phyloP scores from a whole-genome alignment of 2,888 invertebrate species.

The Chrysina gloriosa region DNA sequence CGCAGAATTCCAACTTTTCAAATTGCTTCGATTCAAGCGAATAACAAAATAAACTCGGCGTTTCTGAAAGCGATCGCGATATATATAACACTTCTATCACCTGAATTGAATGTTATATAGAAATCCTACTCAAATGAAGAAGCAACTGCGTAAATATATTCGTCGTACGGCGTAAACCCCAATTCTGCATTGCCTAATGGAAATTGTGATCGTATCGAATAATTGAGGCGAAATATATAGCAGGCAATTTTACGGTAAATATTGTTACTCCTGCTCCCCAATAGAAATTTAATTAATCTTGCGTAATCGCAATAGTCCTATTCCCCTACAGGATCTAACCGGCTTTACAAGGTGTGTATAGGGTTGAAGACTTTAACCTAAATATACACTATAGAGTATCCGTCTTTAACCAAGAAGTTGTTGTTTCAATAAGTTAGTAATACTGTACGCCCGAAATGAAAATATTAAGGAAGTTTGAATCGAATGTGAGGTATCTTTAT shows the following conservation, averaged over 20 bases:
- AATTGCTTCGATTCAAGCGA: no score
- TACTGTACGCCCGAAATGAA: no score
- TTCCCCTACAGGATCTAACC: not conserved
- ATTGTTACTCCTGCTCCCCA: not conserved
- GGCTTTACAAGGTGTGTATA: not conserved
- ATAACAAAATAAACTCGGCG: not conserved
- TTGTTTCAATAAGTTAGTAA: no score
- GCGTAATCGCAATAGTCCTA: not conserved
- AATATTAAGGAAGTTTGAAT: no score
- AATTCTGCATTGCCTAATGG: slow-evolving; percentile 31
- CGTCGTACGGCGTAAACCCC: slow-evolving; percentile 4
- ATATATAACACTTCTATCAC: not conserved
- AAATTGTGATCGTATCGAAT: slow-evolving; percentile 30
- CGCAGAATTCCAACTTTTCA: no score
- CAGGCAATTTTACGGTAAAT: slow-evolving; percentile 15
- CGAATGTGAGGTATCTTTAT: no score
- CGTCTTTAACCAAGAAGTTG: no score
- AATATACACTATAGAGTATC: no score
- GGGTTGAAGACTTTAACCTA: not conserved
- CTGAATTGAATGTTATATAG: not conserved
- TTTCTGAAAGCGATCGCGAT: not conserved
- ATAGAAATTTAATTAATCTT: slow-evolving; percentile 25
- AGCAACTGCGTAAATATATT: slow-evolving; percentile 25
- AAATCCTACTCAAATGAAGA: not conserved
- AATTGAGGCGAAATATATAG: slow-evolving; percentile 19